Evolutionary conservation across 2,888 invertebrate species (phyloP).

Genomic region (Pogonocherus hispidulus): DNA sequence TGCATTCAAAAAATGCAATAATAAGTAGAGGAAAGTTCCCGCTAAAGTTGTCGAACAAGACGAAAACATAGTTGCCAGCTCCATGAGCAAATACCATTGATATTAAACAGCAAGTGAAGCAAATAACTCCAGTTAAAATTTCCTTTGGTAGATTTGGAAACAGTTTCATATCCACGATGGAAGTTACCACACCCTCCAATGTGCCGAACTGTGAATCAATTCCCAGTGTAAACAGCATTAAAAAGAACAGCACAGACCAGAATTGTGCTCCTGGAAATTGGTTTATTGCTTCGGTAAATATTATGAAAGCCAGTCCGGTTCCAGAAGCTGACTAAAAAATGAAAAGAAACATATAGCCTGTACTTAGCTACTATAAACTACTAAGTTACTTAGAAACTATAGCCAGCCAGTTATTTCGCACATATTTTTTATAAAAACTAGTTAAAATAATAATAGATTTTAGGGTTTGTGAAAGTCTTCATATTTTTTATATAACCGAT

Average conservation of each 20-base stretch:
- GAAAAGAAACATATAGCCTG: too few relatives aligned
- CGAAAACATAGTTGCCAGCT: constrained; percentile 93
- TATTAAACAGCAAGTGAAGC: constrained; percentile 84
- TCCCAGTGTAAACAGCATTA: constrained; percentile 96
- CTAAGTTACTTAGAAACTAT: too few relatives aligned
- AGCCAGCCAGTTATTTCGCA: too few relatives aligned
- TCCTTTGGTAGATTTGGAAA: constrained; percentile 94
- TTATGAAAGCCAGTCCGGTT: constrained; percentile 95
- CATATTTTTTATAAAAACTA: too few relatives aligned
- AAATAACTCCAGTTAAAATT: constrained; percentile 85
- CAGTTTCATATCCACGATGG: constrained; percentile 94
- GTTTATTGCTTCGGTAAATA: constrained; percentile 98
- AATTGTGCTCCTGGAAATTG: constrained; percentile 97
- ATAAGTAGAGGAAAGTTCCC: constrained; percentile 93
- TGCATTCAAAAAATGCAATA: constrained; percentile 93
- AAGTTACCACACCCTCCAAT: constrained; percentile 95
- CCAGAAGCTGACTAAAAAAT: constrained; percentile 91
- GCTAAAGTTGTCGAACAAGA: constrained; percentile 93
- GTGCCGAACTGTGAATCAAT: constrained; percentile 98
- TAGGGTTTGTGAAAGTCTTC: too few relatives aligned
- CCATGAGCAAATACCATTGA: constrained; percentile 95
- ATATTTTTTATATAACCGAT: too few relatives aligned
- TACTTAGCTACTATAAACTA: too few relatives aligned
- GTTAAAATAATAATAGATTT: too few relatives aligned
- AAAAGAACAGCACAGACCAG: constrained; percentile 96